Evolutionary conservation across 2,888 invertebrate species (phyloP).

Genomic region (Unio delphinus): DNA sequence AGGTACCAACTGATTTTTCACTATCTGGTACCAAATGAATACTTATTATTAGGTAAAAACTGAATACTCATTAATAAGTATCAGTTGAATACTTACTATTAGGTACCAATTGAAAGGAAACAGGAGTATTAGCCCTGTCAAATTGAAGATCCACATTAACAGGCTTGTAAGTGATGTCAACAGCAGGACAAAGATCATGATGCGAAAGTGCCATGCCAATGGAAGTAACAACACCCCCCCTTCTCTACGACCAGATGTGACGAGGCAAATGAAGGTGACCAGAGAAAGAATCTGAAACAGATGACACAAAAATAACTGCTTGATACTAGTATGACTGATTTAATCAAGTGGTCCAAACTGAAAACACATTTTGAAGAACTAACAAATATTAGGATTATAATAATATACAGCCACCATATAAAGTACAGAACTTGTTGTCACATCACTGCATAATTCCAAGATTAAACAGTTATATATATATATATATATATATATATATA

Average conservation of each 20-base stretch:
- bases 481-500: no score
- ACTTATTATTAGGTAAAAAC: background rate
- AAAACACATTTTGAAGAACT: background rate
- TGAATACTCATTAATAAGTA: background rate
- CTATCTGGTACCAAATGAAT: no score
- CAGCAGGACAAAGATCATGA: slow-evolving; percentile 56
- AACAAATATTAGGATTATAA: background rate
- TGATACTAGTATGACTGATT: background rate
- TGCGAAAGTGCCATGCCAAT: slow-evolving; percentile 57
- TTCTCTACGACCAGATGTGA: slow-evolving; percentile 42
- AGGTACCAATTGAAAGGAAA: slow-evolving; percentile 55
- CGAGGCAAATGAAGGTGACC: slow-evolving; percentile 45
- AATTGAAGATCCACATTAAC: slow-evolving; percentile 33
- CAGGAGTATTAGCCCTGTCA: slow-evolving; percentile 42
- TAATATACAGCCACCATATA: no score
- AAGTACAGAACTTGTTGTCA: no score
- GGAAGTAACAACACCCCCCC: slow-evolving; percentile 51
- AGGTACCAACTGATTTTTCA: slow-evolving; percentile 46
- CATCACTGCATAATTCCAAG: no score
- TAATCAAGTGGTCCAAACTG: background rate
- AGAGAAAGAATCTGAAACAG: slow-evolving; percentile 44
- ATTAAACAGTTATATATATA: no score
- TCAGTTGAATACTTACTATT: background rate
- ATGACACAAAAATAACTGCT: background rate
- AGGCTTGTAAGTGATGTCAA: slow-evolving; percentile 42